Evolutionary conservation across 2,113 vertebrate species (phyloP).

Genomic region (Podilymbus podiceps): DNA sequence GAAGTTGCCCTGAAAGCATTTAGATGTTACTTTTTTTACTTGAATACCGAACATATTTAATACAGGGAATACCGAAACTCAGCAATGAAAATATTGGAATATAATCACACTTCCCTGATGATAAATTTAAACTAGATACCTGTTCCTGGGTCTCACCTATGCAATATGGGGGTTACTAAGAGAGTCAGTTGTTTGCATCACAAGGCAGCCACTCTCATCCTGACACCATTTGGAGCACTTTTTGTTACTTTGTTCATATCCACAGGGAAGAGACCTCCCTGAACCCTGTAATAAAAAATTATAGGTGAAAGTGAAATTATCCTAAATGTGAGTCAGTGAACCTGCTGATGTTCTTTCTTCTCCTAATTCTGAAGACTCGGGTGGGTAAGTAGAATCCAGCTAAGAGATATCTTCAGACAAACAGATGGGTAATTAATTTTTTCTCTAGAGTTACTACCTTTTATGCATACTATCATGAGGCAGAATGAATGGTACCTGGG

Average conservation of each 20-base stretch:
- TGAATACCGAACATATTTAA: neutral
- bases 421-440: neutral
- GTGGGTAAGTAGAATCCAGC: neutral
- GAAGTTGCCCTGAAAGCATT: neutral
- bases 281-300: neutral
- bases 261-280: neutral
- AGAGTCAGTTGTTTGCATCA: neutral
- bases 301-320: neutral
- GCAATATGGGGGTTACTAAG: neutral
- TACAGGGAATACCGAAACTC: neutral
- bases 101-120: neutral
- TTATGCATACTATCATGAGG: neutral
- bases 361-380: neutral
- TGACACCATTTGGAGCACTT: neutral
- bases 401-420: slow-evolving; percentile 1
- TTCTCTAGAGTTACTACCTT: neutral
- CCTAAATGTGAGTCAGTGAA: neutral
- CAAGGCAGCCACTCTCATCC: neutral
- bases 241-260: neutral
- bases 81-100: neutral
- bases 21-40: neutral
- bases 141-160: neutral
- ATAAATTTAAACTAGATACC: neutral
- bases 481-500: neutral
- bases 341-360: neutral